Conservation (phyloP, 2,888 invertebrate genomes). For the Biston betularia region DNA sequence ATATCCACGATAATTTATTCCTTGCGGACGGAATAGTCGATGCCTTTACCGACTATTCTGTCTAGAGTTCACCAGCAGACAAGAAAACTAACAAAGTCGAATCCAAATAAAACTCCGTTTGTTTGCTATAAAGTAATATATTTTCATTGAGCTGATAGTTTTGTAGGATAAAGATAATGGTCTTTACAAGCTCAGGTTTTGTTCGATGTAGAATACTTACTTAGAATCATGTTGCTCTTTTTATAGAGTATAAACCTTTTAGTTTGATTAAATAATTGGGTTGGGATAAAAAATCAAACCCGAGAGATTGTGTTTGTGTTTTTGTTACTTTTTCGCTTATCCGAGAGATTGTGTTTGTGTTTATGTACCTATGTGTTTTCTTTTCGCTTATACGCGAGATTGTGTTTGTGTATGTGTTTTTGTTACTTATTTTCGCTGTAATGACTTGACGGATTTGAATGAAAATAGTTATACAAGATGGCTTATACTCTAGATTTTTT, state of each 20-base stretch:
- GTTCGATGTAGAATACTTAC: constrained; percentile 5
- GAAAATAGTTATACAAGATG: too few species aligned
- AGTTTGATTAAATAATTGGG: constrained; percentile 8
- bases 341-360: not conserved
- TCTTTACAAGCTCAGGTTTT: constrained; percentile 1
- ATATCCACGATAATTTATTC: constrained; percentile 39
- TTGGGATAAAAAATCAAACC: not conserved
- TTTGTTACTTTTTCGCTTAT: too few species aligned
- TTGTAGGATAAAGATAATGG: constrained; percentile 4
- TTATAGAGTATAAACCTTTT: constrained; percentile 1
- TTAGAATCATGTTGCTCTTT: not conserved
- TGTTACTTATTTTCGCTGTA: too few species aligned
- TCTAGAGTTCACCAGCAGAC: constrained; percentile 18
- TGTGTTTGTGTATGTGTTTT: too few species aligned
- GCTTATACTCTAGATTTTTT: too few species aligned
- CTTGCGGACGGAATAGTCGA: constrained; percentile 33
- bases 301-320: not conserved
- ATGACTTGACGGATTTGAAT: too few species aligned
- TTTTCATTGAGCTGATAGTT: constrained; percentile 13
- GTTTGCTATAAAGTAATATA: constrained; percentile 10
- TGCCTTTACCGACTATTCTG: constrained; percentile 16
- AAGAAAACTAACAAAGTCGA: constrained; percentile 22
- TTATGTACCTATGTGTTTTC: too few species aligned
- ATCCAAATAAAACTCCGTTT: constrained; percentile 7
- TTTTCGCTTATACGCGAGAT: not conserved